Evolutionary conservation across 2,797 vertebrate species (phyloP).

Genomic region (Syngnathus acus): DNA sequence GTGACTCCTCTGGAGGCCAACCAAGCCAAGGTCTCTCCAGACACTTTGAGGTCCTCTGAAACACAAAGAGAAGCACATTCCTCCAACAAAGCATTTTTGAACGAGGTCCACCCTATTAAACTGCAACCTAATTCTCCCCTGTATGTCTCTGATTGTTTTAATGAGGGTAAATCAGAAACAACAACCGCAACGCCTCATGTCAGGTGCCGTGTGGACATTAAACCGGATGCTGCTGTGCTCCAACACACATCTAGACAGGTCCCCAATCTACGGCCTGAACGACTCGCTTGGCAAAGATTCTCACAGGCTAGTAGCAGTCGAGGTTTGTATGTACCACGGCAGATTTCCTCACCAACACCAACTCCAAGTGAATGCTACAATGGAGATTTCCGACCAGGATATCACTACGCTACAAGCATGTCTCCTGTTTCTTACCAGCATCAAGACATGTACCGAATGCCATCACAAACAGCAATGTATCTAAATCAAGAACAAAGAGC

Average conservation of each 20-base stretch:
- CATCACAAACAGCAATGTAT: slow-evolving; percentile 72
- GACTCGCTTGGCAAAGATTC: slow-evolving; percentile 68
- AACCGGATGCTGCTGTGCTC: slow-evolving; percentile 84
- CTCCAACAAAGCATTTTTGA: slow-evolving; percentile 75
- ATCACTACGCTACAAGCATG: slow-evolving; percentile 67
- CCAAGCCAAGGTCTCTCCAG: slow-evolving; percentile 70
- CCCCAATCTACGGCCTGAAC: slow-evolving; percentile 56
- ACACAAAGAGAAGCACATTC: slow-evolving; percentile 65
- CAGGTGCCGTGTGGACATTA: slow-evolving; percentile 89
- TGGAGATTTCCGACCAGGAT: slow-evolving; percentile 75
- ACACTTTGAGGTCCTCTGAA: slow-evolving; percentile 63
- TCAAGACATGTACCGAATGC: slow-evolving; percentile 64
- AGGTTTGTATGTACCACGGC: slow-evolving; percentile 78
- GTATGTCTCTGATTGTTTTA: slow-evolving; percentile 80
- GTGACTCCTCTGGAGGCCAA: slow-evolving; percentile 66
- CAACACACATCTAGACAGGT: slow-evolving; percentile 76
- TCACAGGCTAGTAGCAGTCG: slow-evolving; percentile 68
- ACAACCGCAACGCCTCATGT: slow-evolving; percentile 79
- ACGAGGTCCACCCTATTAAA: slow-evolving; percentile 95
- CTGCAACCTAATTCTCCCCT: slow-evolving; percentile 87
- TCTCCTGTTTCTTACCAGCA: slow-evolving; percentile 74
- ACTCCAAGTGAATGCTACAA: slow-evolving; percentile 88
- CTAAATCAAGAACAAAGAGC: slow-evolving; percentile 75
- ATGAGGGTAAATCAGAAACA: slow-evolving; percentile 63
- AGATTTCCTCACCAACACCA: slow-evolving; percentile 77